These are phyloP conservation scores for Pedicia rivosa DNA, from an alignment of 2,888 invertebrate genomes.

Conservation along the genomic window DNA sequence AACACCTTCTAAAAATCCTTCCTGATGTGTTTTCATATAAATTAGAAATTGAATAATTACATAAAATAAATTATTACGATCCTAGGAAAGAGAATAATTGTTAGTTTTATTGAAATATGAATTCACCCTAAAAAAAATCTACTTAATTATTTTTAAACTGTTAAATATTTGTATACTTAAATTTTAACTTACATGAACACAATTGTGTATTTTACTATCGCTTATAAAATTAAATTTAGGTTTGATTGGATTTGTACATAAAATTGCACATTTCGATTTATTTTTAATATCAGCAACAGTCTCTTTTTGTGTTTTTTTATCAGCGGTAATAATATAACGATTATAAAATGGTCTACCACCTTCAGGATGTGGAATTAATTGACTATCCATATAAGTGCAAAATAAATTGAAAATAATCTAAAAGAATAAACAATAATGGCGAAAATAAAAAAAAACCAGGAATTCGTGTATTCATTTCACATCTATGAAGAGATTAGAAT, in stretches of 20 bases:
- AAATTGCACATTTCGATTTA: slow-evolving; percentile 28
- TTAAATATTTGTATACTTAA: background rate
- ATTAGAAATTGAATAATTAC: slow-evolving; percentile 68
- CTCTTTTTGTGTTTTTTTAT: slow-evolving; percentile 27
- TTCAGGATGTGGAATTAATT: slow-evolving; percentile 51
- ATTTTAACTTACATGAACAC: slow-evolving; percentile 39
- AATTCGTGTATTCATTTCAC: too few relatives aligned
- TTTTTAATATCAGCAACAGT: slow-evolving; percentile 25
- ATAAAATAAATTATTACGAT: slow-evolving; percentile 79
- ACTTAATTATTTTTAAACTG: background rate
- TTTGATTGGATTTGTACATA: slow-evolving; percentile 24
- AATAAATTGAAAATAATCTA: slow-evolving; percentile 73
- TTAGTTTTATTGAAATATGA: background rate
- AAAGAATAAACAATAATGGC: slow-evolving; percentile 14
- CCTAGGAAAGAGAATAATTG: slow-evolving; percentile 33
- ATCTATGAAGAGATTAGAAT: too few relatives aligned
- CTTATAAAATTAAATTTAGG: slow-evolving; percentile 32
- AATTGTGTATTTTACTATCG: slow-evolving; percentile 48
- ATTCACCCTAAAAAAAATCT: too few relatives aligned
- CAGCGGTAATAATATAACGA: slow-evolving; percentile 32
- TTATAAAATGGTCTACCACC: slow-evolving; percentile 44
- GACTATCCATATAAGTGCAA: slow-evolving; percentile 73
- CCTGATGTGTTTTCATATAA: slow-evolving; percentile 53
- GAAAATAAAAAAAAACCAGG: slow-evolving; percentile 3
- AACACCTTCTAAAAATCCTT: slow-evolving; percentile 60